phyloP scores from a whole-genome alignment of 2,797 vertebrate species.

The Coregonus suidteri region DNA sequence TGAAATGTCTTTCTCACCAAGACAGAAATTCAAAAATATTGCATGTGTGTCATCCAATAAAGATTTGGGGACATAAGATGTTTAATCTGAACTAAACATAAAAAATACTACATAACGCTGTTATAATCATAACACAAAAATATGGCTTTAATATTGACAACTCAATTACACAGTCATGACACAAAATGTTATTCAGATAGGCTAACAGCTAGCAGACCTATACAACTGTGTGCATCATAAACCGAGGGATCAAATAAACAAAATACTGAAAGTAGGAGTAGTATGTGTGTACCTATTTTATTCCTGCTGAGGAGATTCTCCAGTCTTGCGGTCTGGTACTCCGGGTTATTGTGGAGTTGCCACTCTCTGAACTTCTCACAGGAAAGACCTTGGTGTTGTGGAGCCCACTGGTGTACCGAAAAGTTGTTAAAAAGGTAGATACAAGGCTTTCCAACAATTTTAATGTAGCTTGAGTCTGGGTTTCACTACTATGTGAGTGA shows the following conservation, averaged over 20 bases:
- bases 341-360: conserved; percentile 67
- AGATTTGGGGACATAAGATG: not conserved
- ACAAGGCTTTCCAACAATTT: not conserved
- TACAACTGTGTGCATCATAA: not conserved
- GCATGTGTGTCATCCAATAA: not conserved
- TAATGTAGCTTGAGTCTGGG: not conserved
- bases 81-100: not conserved
- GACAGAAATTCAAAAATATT: not conserved
- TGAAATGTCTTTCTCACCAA: not conserved
- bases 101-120: not conserved
- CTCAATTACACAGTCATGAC: too few relatives aligned
- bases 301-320: conserved; percentile 56
- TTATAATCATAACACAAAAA: not conserved
- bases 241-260: not conserved
- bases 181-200: not conserved
- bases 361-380: conserved; percentile 72
- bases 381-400: conserved; percentile 70
- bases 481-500: not conserved
- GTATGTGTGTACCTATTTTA: conserved; percentile 66
- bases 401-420: conserved; percentile 51
- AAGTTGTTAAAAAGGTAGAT: not conserved
- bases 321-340: conserved; percentile 46
- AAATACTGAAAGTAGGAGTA: not conserved
- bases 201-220: not conserved
- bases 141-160: too few relatives aligned